phyloP scores from a whole-genome alignment of 2,888 invertebrate species.

The Neoascia interrupta region DNA sequence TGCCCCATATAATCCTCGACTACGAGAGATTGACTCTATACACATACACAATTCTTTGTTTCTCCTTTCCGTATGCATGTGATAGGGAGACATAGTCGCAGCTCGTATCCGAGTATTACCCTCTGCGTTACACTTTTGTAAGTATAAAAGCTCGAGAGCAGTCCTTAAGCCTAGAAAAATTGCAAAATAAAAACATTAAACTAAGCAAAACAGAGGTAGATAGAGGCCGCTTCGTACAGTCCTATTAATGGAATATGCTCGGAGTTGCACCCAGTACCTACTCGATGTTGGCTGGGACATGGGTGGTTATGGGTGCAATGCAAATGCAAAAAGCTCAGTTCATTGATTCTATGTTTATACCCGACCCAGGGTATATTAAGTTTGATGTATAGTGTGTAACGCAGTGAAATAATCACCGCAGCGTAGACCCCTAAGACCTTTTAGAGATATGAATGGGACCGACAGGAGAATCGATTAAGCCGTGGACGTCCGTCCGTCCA shows the following conservation, averaged over 20 bases:
- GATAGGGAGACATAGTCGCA: background rate
- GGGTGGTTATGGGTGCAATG: constrained; percentile 51
- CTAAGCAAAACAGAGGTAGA: background rate
- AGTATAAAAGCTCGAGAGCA: constrained; percentile 20
- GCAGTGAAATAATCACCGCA: too few species aligned
- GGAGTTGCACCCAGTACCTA: too few species aligned
- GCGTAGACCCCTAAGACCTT: too few species aligned
- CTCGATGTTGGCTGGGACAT: too few species aligned
- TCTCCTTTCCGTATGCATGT: constrained; percentile 21
- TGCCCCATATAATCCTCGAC: constrained; percentile 65
- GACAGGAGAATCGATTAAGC: too few species aligned
- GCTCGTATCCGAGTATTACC: background rate
- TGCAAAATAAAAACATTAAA: background rate
- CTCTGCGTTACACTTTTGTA: constrained; percentile 23
- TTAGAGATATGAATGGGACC: too few species aligned
- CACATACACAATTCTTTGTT: constrained; percentile 16
- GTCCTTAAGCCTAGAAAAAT: constrained; percentile 21
- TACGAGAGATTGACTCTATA: constrained; percentile 40
- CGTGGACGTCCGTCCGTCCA: too few species aligned
- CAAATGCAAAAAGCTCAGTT: constrained; percentile 57
- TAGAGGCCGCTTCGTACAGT: constrained; percentile 16
- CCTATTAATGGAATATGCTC: constrained; percentile 7
- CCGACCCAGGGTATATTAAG: too few species aligned
- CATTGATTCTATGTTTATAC: constrained; percentile 66
- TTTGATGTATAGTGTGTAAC: too few species aligned